phyloP scores from a whole-genome alignment of 2,888 invertebrate species.

The Drosophila borealis region DNA sequence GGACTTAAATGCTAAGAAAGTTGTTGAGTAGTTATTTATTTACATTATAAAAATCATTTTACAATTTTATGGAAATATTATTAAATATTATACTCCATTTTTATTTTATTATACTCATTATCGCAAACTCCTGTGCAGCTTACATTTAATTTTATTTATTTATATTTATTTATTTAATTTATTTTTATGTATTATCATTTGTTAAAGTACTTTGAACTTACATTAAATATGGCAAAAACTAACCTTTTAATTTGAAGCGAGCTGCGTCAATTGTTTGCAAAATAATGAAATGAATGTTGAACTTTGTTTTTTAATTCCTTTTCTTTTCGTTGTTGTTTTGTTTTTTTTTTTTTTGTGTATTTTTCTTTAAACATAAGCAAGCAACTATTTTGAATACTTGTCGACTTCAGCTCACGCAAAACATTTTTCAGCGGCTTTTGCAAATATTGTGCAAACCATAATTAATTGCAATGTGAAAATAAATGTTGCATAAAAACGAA shows the following conservation, averaged over 20 bases:
- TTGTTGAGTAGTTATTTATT: no score
- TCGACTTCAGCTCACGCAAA: conserved; percentile 26
- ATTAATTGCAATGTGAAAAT: conserved; percentile 28
- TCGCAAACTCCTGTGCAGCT: no score
- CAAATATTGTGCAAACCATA: conserved; percentile 25
- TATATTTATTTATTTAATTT: neutral
- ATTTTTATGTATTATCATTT: neutral
- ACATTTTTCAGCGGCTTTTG: conserved; percentile 26
- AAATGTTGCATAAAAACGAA: conserved; percentile 36
- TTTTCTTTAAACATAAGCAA: conserved; percentile 6
- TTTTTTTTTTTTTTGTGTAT: neutral
- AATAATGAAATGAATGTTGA: conserved; percentile 6
- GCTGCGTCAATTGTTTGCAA: conserved; percentile 23
- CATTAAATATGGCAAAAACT: conserved; percentile 13
- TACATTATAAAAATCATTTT: no score
- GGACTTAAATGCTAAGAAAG: no score
- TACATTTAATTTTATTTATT: no score
- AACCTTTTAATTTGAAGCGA: conserved; percentile 28
- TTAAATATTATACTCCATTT: no score
- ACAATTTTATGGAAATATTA: no score
- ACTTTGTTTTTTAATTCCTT: conserved; percentile 9
- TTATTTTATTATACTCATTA: no score
- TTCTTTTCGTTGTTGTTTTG: conserved; percentile 6
- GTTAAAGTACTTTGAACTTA: conserved; percentile 5
- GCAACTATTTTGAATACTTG: conserved; percentile 36